Evolutionary conservation across 2,113 vertebrate species (phyloP).

Genomic region (Takifugu bimaculatus): DNA sequence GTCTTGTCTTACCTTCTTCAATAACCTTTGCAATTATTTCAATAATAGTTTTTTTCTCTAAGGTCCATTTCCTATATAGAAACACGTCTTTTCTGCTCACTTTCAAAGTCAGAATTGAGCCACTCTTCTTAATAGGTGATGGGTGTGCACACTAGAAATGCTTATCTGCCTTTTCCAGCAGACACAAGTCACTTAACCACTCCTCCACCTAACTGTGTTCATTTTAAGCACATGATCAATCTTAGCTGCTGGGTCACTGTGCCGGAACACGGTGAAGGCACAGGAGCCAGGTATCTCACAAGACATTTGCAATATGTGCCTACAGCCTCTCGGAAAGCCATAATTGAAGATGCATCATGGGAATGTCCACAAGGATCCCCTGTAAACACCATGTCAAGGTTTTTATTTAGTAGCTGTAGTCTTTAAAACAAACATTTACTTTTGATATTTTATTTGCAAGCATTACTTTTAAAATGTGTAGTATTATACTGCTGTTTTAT

Average conservation of each 20-base stretch:
- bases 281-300: too few species aligned
- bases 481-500: too few species aligned
- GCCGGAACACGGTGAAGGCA: background rate
- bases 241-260: background rate
- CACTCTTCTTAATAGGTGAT: conserved; percentile 54
- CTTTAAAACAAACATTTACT: too few species aligned
- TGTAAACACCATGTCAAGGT: too few species aligned
- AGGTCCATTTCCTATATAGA: conserved; percentile 63
- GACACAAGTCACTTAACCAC: conserved; percentile 12
- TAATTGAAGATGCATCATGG: too few species aligned
- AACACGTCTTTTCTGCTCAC: background rate
- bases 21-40: conserved; percentile 72
- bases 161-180: conserved; percentile 74
- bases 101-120: conserved; percentile 13
- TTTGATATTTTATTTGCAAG: too few species aligned
- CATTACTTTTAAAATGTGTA: too few species aligned
- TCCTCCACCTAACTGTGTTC: conserved; percentile 31
- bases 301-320: too few species aligned
- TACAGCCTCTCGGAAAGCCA: too few species aligned
- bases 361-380: too few species aligned
- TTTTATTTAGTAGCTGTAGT: too few species aligned
- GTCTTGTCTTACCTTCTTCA: conserved; percentile 70
- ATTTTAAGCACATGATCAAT: conserved; percentile 6
- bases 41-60: conserved; percentile 62
- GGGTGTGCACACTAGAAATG: conserved; percentile 50